Evolutionary conservation across 2,797 vertebrate genomes (phyloP).

Genomic region (Eremophila alpestris): DNA sequence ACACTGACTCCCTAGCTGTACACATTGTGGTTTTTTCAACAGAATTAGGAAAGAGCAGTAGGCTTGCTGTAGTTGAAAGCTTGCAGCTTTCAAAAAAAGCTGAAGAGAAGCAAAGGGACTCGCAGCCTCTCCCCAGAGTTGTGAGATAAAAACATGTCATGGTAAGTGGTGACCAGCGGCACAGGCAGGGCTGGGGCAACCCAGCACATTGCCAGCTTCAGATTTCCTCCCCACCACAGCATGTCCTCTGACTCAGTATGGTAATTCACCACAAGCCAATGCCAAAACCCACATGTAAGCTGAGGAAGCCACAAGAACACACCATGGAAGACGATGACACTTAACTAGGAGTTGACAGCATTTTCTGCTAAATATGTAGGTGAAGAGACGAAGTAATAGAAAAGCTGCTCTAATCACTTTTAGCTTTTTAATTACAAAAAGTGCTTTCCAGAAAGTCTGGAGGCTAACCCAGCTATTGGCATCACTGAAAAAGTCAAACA

Average conservation of each 20-base stretch:
- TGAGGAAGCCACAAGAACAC: slow-evolving; percentile 23
- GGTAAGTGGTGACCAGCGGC: rapidly evolving
- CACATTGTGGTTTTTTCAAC: rapidly evolving
- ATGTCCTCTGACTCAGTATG: neutral
- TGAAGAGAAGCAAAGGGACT: neutral
- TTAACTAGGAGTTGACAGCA: slow-evolving; percentile 22
- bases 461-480: neutral
- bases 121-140: rapidly evolving
- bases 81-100: neutral
- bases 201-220: rapidly evolving
- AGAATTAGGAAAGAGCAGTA: neutral
- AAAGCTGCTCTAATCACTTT: neutral
- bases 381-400: neutral
- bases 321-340: neutral
- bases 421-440: slow-evolving; percentile 19
- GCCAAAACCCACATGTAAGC: slow-evolving; percentile 25
- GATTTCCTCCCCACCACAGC: neutral
- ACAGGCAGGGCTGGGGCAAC: rapidly evolving
- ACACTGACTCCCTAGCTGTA: neutral
- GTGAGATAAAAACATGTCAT: rapidly evolving
- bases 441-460: neutral
- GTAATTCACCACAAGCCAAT: slow-evolving; percentile 11
- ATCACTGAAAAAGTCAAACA: neutral
- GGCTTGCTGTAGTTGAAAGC: neutral
- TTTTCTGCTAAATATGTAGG: slow-evolving; percentile 2